Evolutionary conservation across 2,888 invertebrate genomes (phyloP), one percentile per base, ranked within the genome.

Genomic region (Tridacna crocea): DNA sequence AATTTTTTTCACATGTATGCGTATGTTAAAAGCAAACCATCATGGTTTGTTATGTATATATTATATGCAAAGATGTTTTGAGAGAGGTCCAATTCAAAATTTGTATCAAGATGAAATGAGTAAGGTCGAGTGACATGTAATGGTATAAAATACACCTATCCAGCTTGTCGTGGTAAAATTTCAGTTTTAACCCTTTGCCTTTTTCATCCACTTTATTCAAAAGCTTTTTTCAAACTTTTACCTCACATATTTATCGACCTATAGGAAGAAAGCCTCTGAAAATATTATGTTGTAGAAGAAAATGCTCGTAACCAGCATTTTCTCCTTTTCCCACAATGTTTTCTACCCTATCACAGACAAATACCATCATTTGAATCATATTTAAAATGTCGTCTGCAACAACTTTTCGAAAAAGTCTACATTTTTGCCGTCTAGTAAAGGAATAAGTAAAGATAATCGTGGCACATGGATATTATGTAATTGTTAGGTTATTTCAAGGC

Each of bases 321-420:
- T 66, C 66, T 66, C 24, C 66, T 22, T 66, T 27, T 17, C 36
- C 66, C 66, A 66, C 66, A 66, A 36, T 66, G 36, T 66, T 66
- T 66, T 66, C n/a, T 22, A n/a, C n/a, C 17, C 17, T 19, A 55
- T 13, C 13, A n/a, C 6, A 61, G 24, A 61, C 13, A 61, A 22
- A 61, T 24, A 2, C 3, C n/a, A n/a, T 22, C 13, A 22, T 19
- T 61, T 24, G 24, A 61, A 61, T 2, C 24, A 13, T 24, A 17
- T 61, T 36, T 36, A 8, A 36, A 36, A 36, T 36, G 36, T 61
- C 61, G 61, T n/a, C 61, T 61, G 22, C 19, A n/a, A 61, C 0
- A 3, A 8, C 19, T 61, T 61, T 61, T 61, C n/a, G 61, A 22
- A 61, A 6, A n/a, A 61, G 22, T n/a, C 36, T 36, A 36, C 36